Evolutionary conservation across 2,888 invertebrate genomes (phyloP), one percentile per base, ranked within the genome.

Genomic region (Pelosia muscerda): DNA sequence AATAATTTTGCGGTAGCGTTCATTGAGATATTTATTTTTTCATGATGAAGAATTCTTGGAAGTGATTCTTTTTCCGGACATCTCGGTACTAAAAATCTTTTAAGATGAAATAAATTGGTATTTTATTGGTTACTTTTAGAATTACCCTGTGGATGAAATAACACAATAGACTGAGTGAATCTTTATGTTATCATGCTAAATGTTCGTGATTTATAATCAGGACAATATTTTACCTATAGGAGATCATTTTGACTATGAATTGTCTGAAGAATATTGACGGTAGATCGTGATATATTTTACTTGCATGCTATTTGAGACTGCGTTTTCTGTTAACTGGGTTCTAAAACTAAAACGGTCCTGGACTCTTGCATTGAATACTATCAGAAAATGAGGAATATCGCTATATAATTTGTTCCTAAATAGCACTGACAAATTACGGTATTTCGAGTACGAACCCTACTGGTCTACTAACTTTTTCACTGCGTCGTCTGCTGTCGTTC

Each of bases 1-100:
- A 55, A 66, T 59, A 34, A 53, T 69, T 67, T 60, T 28, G 63
- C 19, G 59, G 53, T 10, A 63, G 62, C 28, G 63, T 68, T 69
- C 66, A 57, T 62, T 49, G 22, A 49, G 25, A 57, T 13, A 53
- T 31, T 63, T 49, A 62, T 67, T 13, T 54, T 63, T 57, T 63
- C 2, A 59, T 42, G 63, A 38, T n/a, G 59, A 59, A 59, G 54
- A 60, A 15, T 56, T 64, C 4, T 55, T 22, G 53, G 63, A 58
- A 63, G 59, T 42, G 42, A 42, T 60, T n/a, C 26, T 15, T 28
- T 28, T 63, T 59, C 63, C 54, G 59, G 23, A 23, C 28, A 28
- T 3, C 15, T 54, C 42, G n/a, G 10, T 25, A 13, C 8, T 54
- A 34, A 28, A 69, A 62, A 58, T 62, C 57, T 58, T 54, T 65